Conservation (phyloP, 2,113 vertebrate genomes). For the Coracopsis vasa region DNA sequence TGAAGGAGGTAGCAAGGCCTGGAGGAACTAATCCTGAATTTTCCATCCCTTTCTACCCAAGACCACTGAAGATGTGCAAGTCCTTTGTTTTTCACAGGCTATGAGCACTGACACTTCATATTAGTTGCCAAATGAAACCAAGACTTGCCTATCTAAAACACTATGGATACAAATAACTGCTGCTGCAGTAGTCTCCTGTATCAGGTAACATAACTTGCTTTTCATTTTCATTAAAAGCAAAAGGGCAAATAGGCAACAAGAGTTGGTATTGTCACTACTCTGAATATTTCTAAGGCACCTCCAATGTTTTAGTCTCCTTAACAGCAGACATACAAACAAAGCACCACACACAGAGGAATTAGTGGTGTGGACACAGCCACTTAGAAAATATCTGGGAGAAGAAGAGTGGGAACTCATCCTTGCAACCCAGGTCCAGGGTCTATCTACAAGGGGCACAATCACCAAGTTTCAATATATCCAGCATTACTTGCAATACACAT, state of each 20-base stretch:
- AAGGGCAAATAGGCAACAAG: not conserved
- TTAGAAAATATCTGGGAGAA: not conserved
- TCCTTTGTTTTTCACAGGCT: not conserved
- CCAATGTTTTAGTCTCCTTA: not conserved
- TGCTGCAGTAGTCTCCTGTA: not conserved
- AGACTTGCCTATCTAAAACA: not conserved
- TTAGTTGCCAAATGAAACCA: not conserved
- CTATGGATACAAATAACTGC: not conserved
- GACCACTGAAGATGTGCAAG: not conserved
- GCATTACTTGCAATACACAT: not conserved
- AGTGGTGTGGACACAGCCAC: not conserved
- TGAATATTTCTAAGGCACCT: not conserved
- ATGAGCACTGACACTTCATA: not conserved
- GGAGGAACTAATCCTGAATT: not conserved
- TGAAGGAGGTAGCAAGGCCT: not conserved
- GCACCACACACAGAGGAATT: not conserved
- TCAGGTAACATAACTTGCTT: not conserved
- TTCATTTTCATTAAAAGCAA: not conserved
- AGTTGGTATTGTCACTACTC: not conserved
- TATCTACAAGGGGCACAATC: not conserved
- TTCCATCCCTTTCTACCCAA: not conserved
- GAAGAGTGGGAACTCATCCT: accelerated
- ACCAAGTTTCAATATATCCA: not conserved
- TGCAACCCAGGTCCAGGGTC: not conserved
- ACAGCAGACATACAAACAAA: not conserved